Evolutionary conservation across 2,888 invertebrate species (phyloP).

Genomic region (Physocephala rufipes): DNA sequence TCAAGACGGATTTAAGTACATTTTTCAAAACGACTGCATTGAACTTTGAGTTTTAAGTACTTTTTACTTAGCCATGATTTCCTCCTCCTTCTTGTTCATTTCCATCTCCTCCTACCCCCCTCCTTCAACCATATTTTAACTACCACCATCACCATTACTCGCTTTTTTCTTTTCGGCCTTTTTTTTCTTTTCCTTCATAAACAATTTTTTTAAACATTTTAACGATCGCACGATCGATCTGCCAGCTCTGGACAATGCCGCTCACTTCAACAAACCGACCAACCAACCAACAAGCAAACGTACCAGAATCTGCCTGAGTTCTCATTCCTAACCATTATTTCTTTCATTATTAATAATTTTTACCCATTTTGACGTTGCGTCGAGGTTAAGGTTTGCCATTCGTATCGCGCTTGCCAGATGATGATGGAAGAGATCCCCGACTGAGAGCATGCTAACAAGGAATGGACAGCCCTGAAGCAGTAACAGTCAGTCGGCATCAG

Average conservation of each 20-base stretch:
- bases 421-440: slow-evolving; percentile 32
- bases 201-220: neutral
- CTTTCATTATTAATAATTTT: slow-evolving; percentile 35
- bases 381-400: slow-evolving; percentile 22
- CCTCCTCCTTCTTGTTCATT: neutral
- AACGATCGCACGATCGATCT: slow-evolving; percentile 28
- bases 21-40: slow-evolving; percentile 4
- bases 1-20: too few species aligned
- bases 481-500: neutral
- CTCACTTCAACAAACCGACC: slow-evolving; percentile 9
- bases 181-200: too few species aligned
- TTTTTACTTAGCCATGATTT: neutral
- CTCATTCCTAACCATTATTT: slow-evolving; percentile 21
- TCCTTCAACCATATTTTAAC: too few species aligned
- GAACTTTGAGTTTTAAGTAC: neutral
- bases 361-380: slow-evolving; percentile 28
- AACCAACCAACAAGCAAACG: too few species aligned
- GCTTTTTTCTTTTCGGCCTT: neutral
- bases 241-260: slow-evolving; percentile 13
- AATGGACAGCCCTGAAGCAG: slow-evolving; percentile 21
- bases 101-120: neutral
- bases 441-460: slow-evolving; percentile 31
- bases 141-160: neutral
- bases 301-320: neutral
- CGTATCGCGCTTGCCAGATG: slow-evolving; percentile 15